phyloP scores from a whole-genome alignment of 64 coral and sea anemone species.

The Astreopora myriophthalma region DNA sequence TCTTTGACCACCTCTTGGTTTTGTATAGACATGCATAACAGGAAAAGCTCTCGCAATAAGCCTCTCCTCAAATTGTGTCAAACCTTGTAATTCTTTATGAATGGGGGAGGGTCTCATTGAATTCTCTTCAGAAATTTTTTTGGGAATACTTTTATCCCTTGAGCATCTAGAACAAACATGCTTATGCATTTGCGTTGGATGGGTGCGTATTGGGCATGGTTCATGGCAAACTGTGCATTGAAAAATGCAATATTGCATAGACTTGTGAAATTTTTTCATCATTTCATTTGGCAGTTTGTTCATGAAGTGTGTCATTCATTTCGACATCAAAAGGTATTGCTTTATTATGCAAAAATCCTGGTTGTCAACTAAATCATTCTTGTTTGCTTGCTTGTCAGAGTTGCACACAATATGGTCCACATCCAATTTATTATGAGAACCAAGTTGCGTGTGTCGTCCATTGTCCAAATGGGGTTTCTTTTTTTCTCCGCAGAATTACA shows the following conservation, averaged over 20 bases:
- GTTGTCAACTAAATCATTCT: too few species aligned
- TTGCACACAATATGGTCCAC: too few species aligned
- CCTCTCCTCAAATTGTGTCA: conserved; percentile 59
- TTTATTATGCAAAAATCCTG: not conserved
- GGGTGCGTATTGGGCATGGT: not conserved
- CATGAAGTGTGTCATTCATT: conserved; percentile 38
- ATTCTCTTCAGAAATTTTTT: not conserved
- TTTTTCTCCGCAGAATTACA: not conserved
- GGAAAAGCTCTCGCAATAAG: conserved; percentile 51
- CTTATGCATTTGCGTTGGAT: not conserved
- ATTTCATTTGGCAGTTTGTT: not conserved
- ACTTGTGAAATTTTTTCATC: not conserved
- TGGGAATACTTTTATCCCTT: too few species aligned
- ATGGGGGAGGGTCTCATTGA: not conserved
- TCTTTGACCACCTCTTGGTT: conserved; percentile 40
- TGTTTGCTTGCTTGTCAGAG: too few species aligned
- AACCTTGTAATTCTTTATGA: conserved; percentile 34
- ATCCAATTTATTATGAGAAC: too few species aligned
- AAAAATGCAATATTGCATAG: not conserved
- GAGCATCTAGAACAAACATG: not conserved
- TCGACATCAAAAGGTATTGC: not conserved
- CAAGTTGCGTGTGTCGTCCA: too few species aligned
- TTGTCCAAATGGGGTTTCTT: too few species aligned
- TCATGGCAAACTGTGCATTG: not conserved
- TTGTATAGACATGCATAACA: conserved; percentile 52